A percentile compares a stretch with the other conserved stretches of the same genome.
phyloP scores from a whole-genome alignment of 2,113 vertebrate species.

The Indri indri region DNA sequence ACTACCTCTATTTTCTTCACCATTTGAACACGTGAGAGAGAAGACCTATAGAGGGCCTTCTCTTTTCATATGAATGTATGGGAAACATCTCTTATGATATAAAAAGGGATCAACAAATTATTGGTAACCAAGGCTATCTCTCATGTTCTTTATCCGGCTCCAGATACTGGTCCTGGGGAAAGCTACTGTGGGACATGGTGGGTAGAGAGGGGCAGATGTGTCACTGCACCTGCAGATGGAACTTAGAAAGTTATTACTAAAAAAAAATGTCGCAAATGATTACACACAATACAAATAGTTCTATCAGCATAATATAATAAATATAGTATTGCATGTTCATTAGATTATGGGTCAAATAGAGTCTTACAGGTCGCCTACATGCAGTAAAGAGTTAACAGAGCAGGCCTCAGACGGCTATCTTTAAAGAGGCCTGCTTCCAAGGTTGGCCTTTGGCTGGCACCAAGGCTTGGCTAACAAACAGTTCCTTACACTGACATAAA shows the following conservation, averaged over 20 bases:
- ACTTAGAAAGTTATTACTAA: background rate
- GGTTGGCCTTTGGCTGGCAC: background rate
- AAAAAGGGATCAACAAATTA: background rate
- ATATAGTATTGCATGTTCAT: background rate
- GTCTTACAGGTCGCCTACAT: background rate
- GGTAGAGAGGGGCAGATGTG: background rate
- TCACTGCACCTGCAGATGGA: background rate
- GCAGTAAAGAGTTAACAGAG: background rate
- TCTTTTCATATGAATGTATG: background rate
- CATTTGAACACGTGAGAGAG: background rate
- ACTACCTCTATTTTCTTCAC: background rate
- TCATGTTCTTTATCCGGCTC: background rate
- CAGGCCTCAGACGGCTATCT: background rate
- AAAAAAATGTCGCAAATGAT: background rate
- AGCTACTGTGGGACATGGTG: background rate
- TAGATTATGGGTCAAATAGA: background rate
- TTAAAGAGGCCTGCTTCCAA: background rate
- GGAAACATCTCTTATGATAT: background rate
- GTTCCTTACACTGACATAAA: background rate
- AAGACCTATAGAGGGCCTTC: background rate
- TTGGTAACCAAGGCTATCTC: background rate
- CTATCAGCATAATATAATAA: background rate
- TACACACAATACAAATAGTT: background rate
- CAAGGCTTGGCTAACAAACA: background rate
- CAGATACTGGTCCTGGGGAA: background rate